A percentile compares a stretch with the other conserved stretches of the same genome.
These are phyloP conservation scores for Hoplostethus mediterraneus DNA, from an alignment of 2,797 vertebrate species.

Conservation along the genomic window DNA sequence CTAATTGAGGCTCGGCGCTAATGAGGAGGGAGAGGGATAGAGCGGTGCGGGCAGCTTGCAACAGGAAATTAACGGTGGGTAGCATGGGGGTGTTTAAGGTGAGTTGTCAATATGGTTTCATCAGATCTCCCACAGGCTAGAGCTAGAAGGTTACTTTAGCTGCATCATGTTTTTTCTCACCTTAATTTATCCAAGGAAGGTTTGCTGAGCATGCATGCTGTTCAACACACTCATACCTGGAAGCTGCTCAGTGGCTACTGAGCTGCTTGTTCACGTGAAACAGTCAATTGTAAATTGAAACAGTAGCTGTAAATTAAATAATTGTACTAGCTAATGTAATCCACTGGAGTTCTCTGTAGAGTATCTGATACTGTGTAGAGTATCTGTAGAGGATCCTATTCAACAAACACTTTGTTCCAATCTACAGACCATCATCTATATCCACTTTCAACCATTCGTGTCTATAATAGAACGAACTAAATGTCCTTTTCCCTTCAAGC, in stretches of 20 bases:
- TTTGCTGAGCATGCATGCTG: not conserved
- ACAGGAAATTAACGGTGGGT: slow-evolving; percentile 42
- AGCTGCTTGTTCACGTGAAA: not conserved
- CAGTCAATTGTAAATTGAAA: slow-evolving; percentile 10
- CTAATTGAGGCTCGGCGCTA: slow-evolving; percentile 47
- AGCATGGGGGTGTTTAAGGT: slow-evolving; percentile 18
- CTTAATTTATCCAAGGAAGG: not conserved
- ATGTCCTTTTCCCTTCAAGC: too few relatives aligned
- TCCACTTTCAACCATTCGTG: too few relatives aligned
- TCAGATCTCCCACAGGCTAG: not conserved
- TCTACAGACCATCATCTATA: too few relatives aligned
- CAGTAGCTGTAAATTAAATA: slow-evolving; percentile 34
- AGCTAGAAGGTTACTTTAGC: not conserved
- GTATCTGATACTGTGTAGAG: too few relatives aligned
- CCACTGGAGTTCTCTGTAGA: not conserved
- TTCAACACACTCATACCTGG: not conserved
- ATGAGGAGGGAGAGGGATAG: slow-evolving; percentile 39
- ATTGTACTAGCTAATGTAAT: not conserved
- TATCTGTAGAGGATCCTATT: too few relatives aligned
- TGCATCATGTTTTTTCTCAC: too few relatives aligned
- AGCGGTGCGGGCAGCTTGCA: slow-evolving; percentile 16
- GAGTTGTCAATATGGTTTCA: not conserved
- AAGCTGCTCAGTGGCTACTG: not conserved
- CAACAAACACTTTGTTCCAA: too few relatives aligned
- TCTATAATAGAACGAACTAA: too few relatives aligned